phyloP scores from a whole-genome alignment of 2,113 vertebrate genomes.

The Dromaius novaehollandiae region DNA sequence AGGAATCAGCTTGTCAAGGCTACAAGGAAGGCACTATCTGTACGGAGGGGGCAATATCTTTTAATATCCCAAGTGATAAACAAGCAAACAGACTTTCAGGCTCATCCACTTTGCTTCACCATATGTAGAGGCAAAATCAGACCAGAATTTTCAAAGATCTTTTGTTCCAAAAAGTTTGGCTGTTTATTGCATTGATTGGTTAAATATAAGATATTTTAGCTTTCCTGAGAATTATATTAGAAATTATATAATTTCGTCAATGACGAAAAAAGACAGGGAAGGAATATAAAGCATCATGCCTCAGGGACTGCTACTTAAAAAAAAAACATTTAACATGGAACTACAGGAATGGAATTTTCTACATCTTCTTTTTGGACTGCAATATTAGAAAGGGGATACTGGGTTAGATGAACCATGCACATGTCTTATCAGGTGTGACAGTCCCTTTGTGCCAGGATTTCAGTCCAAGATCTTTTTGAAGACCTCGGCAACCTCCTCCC shows the following conservation, averaged over 20 bases:
- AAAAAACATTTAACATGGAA: neutral
- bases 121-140: neutral
- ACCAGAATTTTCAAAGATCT: neutral
- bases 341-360: neutral
- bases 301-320: neutral
- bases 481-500: neutral
- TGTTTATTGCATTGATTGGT: neutral
- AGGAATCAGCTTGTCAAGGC: neutral
- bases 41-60: neutral
- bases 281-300: neutral
- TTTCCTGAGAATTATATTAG: neutral
- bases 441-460: neutral
- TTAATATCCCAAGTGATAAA: neutral
- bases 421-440: neutral
- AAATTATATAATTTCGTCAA: too few relatives aligned
- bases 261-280: neutral
- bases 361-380: neutral
- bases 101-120: rapidly evolving
- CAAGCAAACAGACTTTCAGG: neutral
- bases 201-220: neutral
- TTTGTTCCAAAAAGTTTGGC: neutral
- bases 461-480: neutral
- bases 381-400: neutral
- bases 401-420: neutral
- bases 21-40: neutral